phyloP scores from a whole-genome alignment of 2,888 invertebrate species.

The Liopterus haemorrhoidalis region DNA sequence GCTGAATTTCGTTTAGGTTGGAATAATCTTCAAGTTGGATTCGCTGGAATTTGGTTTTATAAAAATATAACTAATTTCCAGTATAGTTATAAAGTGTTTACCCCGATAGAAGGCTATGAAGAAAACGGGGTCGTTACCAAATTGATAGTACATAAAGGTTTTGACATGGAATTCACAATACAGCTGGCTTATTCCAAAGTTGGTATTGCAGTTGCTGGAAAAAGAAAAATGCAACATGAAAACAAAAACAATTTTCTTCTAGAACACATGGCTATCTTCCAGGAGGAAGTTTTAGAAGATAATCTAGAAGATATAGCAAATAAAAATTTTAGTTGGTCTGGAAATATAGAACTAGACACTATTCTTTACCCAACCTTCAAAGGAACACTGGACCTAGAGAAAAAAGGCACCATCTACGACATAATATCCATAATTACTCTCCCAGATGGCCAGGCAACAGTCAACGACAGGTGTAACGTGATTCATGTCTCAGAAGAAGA shows the following conservation, averaged over 20 bases:
- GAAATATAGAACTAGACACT: slow-evolving; percentile 52
- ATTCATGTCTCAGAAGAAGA: no score
- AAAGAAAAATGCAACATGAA: slow-evolving; percentile 37
- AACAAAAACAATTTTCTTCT: slow-evolving; percentile 21
- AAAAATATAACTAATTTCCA: slow-evolving; percentile 64
- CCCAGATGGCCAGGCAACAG: slow-evolving; percentile 52
- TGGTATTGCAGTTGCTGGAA: slow-evolving; percentile 43
- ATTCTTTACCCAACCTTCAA: slow-evolving; percentile 54
- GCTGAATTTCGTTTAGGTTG: slow-evolving; percentile 71
- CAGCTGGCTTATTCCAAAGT: slow-evolving; percentile 63
- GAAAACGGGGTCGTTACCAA: slow-evolving; percentile 72
- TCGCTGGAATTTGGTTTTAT: slow-evolving; percentile 73
- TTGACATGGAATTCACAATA: slow-evolving; percentile 65
- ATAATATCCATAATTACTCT: slow-evolving; percentile 48
- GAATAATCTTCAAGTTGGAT: slow-evolving; percentile 68
- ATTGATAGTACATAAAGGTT: slow-evolving; percentile 56
- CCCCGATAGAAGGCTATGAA: slow-evolving; percentile 71
- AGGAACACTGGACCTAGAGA: slow-evolving; percentile 52
- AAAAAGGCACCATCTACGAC: slow-evolving; percentile 48
- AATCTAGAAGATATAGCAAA: slow-evolving; percentile 45
- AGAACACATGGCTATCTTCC: slow-evolving; percentile 30
- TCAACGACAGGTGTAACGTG: no score
- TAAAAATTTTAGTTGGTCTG: slow-evolving; percentile 51
- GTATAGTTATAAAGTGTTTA: slow-evolving; percentile 69
- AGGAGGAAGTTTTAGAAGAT: slow-evolving; percentile 41